Base-by-base conservation (phyloP, 2,888 invertebrate genomes). In the Eretmocerus hayati region DNA sequence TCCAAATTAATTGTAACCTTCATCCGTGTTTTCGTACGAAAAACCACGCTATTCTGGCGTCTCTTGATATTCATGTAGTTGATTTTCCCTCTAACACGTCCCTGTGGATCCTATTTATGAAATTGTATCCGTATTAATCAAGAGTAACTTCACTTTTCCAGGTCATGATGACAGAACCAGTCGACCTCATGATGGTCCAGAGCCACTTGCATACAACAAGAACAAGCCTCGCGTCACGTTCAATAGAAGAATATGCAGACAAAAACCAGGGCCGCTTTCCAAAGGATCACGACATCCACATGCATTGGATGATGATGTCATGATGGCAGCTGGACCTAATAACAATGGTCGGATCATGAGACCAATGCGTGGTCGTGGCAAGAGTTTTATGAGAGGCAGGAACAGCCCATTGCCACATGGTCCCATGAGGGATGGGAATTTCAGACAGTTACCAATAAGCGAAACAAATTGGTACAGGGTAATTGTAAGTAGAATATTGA, bases 381-480 rank as follows among this genome's bases (percentile, higher is more conserved):
- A 57, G 40, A 54, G 57, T 2, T 45, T 46, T 19, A 44, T 53
- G 2, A 56, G 62, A 39, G 66, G 64, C 42, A 60, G 66, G 41
- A 61, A 60, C 15, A 66, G 64, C 41, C 65, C 64, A 19, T 54
- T 67, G n/a, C 61, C 65, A 2, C 58, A 56, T 3, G 54, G 58
- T 31, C 56, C 58, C 9, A 53, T 51, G 13, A 56, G 62, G 48
- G 53, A 52, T 16, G 56, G 54, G n/a, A 48, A 45, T 23, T 46
- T 45, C 39, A 42, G 44, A 16, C 44, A 43, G 6, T 43, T 49
- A 47, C 32, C 26, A 21, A 11, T 47, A 13, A 42, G 41, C 38
- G 30, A 50, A 23, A 41, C 43, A 37, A 32, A 80, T 42, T 89
- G 87, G 85, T 89, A 84, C 64, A 83, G 82, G 73, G 75, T 88